Base-by-base conservation (phyloP, 2,888 invertebrate genomes). In the Didymodactylos carnosus region DNA sequence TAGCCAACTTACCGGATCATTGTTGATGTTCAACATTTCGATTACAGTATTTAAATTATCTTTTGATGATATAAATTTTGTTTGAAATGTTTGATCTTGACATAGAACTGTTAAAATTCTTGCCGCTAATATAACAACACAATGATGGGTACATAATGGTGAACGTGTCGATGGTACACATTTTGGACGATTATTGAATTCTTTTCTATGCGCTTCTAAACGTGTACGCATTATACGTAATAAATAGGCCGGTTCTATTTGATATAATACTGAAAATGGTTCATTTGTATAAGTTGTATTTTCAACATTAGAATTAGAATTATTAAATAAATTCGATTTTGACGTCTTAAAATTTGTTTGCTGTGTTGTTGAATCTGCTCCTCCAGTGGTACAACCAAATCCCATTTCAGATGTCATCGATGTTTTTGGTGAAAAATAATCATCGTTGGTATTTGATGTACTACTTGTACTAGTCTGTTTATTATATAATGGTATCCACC, bases 1-100 rank as follows among this genome's bases (percentile, higher is more conserved):
- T n/a, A n/a, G n/a, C 46, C 23, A 10, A 69, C 41, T 73, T 70
- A 73, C 73, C 11, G 73, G 73, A 71, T 73, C 73, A 43, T 73
- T 73, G 35, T 73, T 73, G 8, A 70, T 70, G 35, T 73, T 70
- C 10, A 73, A 53, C 49, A 73, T 70, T 23, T 73, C 73, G 2
- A 73, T 25, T 25, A 73, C 53, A 23, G 70, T 23, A 8, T 29
- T 39, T 14, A 73, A 70, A 49, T 49, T 49, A 13, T 49, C 49
- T 49, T 49, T 49, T 49, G 49, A 25, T 23, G 23, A 23, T 23
- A 73, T 70, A 13, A 73, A 41, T 23, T 51, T 70, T n/a, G 19
- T 23, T 53, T 73, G 73, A 51, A 73, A 73, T 40, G 51, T 53
- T 49, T 70, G 70, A 40, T 73, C 73, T 35, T 73, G 70, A 41